phyloP scores from a whole-genome alignment of 2,113 vertebrate species.

The Galbula dea region DNA sequence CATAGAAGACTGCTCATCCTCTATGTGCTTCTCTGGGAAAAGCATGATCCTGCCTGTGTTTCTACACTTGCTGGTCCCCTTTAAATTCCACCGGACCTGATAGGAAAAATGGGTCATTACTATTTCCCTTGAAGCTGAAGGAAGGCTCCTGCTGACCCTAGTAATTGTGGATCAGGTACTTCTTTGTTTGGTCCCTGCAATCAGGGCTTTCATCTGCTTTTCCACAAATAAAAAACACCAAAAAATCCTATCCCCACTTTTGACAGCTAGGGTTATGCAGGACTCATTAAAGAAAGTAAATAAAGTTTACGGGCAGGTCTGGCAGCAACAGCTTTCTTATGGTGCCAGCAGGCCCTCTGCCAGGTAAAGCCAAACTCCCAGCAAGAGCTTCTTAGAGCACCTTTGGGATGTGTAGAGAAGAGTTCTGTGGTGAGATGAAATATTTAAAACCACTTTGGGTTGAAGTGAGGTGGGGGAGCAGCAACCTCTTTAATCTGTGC shows the following conservation, averaged over 20 bases:
- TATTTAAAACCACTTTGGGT: constrained; percentile 55
- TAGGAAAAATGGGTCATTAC: not conserved
- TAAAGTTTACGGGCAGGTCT: constrained; percentile 1
- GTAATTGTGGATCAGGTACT: not conserved
- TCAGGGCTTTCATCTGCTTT: not conserved
- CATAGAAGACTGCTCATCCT: not conserved
- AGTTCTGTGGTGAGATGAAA: constrained; percentile 50
- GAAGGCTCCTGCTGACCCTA: not conserved
- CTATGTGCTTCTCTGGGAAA: not conserved
- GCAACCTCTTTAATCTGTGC: constrained; percentile 56
- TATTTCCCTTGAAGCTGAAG: not conserved
- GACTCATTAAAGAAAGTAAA: constrained; percentile 43
- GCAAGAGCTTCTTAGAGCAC: not conserved
- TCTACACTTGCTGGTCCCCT: not conserved
- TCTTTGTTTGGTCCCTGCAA: not conserved
- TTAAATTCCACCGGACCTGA: not conserved
- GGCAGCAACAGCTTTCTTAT: not conserved
- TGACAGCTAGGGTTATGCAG: not conserved
- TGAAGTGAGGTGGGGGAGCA: constrained; percentile 30
- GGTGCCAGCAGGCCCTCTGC: constrained; percentile 22
- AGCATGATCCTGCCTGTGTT: not conserved
- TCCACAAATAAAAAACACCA: not conserved
- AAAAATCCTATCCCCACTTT: not conserved
- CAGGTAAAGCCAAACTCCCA: constrained; percentile 5
- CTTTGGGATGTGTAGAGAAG: constrained; percentile 47